Percentiles rank a stretch among this genome's conserved stretches.
Conservation (phyloP, 2,797 vertebrate genomes). For the Amniataba percoides region DNA sequence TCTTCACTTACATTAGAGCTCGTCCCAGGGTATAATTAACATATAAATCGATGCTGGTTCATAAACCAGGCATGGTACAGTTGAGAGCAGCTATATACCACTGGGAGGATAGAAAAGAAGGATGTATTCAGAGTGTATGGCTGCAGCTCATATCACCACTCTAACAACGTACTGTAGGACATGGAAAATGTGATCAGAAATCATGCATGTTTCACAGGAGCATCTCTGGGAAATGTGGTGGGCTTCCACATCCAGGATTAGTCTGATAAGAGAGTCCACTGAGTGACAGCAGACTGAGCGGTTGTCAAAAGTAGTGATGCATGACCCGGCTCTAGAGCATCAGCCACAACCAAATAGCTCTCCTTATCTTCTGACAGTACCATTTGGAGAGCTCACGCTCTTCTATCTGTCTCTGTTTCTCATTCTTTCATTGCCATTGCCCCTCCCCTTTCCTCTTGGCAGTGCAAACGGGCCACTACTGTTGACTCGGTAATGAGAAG, state of each 20-base stretch:
- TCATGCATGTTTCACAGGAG: constrained; percentile 62
- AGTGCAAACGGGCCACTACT: constrained; percentile 60
- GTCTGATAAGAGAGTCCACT: constrained; percentile 64
- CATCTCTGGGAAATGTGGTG: constrained; percentile 56
- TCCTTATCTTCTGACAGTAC: constrained; percentile 76
- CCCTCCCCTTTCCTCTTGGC: constrained; percentile 58
- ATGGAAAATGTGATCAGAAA: constrained; percentile 64
- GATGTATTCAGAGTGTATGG: constrained; percentile 36
- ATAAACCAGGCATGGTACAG: constrained; percentile 66
- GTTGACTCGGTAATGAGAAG: constrained; percentile 72
- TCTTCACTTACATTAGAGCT: constrained; percentile 70
- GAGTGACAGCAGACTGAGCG: constrained; percentile 70
- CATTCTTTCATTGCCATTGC: constrained; percentile 30
- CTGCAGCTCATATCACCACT: constrained; percentile 45
- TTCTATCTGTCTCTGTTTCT: constrained; percentile 55
- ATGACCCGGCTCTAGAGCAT: constrained; percentile 69
- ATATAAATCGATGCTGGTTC: constrained; percentile 79
- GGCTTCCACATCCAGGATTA: constrained; percentile 52
- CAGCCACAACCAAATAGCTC: constrained; percentile 75
- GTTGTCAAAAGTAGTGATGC: constrained; percentile 76
- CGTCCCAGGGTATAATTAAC: constrained; percentile 78
- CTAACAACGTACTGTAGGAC: constrained; percentile 55
- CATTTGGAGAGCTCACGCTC: constrained; percentile 67
- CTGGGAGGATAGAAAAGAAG: constrained; percentile 40
- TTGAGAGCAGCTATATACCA: constrained; percentile 51